Base-by-base conservation (phyloP, 2,797 vertebrate genomes). In the Moxostoma hubbsi region DNA sequence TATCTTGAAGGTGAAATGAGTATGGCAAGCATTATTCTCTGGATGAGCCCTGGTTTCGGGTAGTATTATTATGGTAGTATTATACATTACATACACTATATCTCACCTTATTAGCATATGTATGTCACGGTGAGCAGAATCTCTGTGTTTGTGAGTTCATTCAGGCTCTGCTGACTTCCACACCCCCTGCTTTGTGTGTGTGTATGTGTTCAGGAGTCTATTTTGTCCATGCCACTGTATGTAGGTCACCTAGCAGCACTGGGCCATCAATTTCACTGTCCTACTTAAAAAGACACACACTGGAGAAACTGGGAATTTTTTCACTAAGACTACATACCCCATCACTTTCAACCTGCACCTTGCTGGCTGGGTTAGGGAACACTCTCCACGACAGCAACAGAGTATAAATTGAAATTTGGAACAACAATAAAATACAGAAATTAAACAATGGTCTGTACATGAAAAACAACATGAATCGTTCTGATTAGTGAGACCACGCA, bases 241-340 rank as follows among this genome's bases (percentile, higher is more conserved):
- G 87, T 90, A 90, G 89, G 90, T 89, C 90, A 91, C 88, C 89
- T 82, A 85, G 82, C 87, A 83, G 84, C 85, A 84, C 80, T 81
- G 88, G 88, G 80, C 85, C 89, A 91, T 91, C 87, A 85, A 89
- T 91, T 90, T 85, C 82, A 86, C 85, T 89, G 88, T 85, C 90
- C 90, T 91, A 90, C 84, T 90, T 90, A 87, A 84, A 84, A 72
- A 84, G 85, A 86, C 81, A 85, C 81, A 84, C 78, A 86, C 82
- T 85, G 70, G 82, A 87, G 76, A 86, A 82, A 88, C 78, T 77
- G 75, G 84, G 84, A 81, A 85, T 87, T 82, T 83, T 36, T 82
- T 85, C 78, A 86, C 83, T 82, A 66, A 68, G 73, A 78, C 75
- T 70, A 73, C 80, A 66, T 65, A 84, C 63, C 57, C 80, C 66